These are phyloP conservation scores for Monodelphis domestica DNA, from an alignment of 2,797 vertebrate species.

Conservation along the genomic window DNA sequence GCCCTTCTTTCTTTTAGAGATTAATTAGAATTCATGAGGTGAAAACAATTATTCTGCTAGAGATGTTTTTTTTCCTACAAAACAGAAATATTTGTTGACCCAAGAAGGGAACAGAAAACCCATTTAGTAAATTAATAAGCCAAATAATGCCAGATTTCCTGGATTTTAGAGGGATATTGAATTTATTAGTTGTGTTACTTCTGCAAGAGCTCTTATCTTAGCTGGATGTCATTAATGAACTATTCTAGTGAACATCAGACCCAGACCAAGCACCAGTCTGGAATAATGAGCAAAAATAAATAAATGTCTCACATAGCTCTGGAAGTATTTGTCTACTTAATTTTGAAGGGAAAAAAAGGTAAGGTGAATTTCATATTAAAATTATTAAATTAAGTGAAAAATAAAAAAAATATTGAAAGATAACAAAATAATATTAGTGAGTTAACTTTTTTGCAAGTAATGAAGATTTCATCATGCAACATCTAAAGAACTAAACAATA, in stretches of 20 bases:
- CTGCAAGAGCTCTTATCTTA: neutral
- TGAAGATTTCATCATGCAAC: neutral
- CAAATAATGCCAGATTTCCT: conserved; percentile 59
- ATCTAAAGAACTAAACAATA: neutral
- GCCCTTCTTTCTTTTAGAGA: neutral
- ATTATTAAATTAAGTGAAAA: too few species aligned
- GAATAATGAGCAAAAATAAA: neutral
- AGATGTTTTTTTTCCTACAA: conserved; percentile 5
- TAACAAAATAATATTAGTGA: neutral
- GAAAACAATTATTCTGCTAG: conserved; percentile 43
- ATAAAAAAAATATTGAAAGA: too few species aligned
- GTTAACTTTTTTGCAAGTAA: neutral
- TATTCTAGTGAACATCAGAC: neutral
- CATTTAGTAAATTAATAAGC: conserved; percentile 67
- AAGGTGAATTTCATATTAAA: neutral
- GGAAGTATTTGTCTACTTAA: neutral
- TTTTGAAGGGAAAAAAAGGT: neutral
- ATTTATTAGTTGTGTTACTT: neutral
- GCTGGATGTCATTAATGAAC: neutral
- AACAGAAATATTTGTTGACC: conserved; percentile 66
- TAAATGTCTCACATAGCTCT: neutral
- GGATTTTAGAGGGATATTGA: conserved; percentile 41
- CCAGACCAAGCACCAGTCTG: neutral
- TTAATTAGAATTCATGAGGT: conserved; percentile 59
- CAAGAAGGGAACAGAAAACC: conserved; percentile 57